These are phyloP conservation scores for Anas flavirostris DNA, from an alignment of 2,797 vertebrate species.

Conservation along the genomic window DNA sequence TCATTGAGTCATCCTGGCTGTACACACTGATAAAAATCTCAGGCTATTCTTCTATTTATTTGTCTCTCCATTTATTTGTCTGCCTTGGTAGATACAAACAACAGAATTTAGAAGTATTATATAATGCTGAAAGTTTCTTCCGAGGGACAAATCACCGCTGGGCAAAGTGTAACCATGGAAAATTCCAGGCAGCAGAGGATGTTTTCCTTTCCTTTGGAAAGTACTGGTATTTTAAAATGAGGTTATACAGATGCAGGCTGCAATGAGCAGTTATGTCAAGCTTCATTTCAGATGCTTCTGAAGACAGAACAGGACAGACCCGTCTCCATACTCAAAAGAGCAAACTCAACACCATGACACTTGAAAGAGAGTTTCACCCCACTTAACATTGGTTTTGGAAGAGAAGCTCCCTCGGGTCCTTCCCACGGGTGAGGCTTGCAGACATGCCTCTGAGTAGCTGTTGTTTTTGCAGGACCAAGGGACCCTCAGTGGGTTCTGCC, in stretches of 20 bases:
- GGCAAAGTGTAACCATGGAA: conserved; percentile 30
- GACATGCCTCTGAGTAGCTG: not conserved
- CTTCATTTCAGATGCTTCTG: not conserved
- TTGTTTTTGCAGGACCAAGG: not conserved
- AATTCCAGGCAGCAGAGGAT: conserved; percentile 37
- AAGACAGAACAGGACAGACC: not conserved
- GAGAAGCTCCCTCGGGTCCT: not conserved
- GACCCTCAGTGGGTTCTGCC: too few relatives aligned
- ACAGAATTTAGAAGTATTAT: not conserved
- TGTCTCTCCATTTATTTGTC: not conserved
- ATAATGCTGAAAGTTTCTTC: not conserved
- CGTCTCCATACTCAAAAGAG: fast-evolving
- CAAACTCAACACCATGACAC: not conserved
- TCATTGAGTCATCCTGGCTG: not conserved
- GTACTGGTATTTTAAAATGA: not conserved
- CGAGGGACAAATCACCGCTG: not conserved
- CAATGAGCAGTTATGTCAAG: not conserved
- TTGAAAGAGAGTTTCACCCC: fast-evolving
- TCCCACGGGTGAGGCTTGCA: fast-evolving
- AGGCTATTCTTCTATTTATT: conserved; percentile 19
- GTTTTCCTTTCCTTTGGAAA: conserved; percentile 35
- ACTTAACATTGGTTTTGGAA: fast-evolving
- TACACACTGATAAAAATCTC: conserved; percentile 42
- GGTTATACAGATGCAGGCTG: not conserved
- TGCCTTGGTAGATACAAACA: not conserved